Percentiles rank a stretch among this genome's conserved stretches.
Evolutionary conservation across 2,113 vertebrate species (phyloP).

Genomic region (Engraulis encrasicolus): DNA sequence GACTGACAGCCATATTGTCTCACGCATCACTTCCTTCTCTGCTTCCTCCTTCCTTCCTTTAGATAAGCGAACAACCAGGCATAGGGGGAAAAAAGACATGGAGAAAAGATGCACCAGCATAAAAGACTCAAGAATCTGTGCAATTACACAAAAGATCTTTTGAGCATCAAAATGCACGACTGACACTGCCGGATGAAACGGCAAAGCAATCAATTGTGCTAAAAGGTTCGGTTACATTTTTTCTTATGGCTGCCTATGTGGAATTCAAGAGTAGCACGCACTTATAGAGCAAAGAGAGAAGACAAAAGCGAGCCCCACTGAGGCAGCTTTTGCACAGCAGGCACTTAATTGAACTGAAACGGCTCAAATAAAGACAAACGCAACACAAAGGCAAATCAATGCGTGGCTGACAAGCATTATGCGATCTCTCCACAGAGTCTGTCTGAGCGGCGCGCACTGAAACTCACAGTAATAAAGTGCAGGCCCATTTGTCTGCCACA

Average conservation of each 20-base stretch:
- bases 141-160: neutral
- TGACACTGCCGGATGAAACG: neutral
- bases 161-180: neutral
- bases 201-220: neutral
- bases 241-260: neutral
- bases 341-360: conserved; percentile 1
- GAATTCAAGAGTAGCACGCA: neutral
- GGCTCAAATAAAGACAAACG: neutral
- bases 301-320: too few relatives aligned
- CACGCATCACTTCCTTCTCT: neutral
- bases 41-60: too few relatives aligned
- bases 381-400: conserved; percentile 5
- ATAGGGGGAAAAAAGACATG: neutral
- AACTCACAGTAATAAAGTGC: neutral
- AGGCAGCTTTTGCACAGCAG: neutral
- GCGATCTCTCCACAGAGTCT: neutral
- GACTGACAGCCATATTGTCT: conserved; percentile 54
- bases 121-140: neutral
- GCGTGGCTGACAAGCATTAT: neutral
- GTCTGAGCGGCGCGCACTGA: neutral
- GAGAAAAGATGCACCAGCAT: neutral
- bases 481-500: neutral
- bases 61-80: too few relatives aligned
- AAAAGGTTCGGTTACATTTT: neutral
- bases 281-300: neutral